Conservation (phyloP, 2,888 invertebrate species). For the Perizoma affinitatum region DNA sequence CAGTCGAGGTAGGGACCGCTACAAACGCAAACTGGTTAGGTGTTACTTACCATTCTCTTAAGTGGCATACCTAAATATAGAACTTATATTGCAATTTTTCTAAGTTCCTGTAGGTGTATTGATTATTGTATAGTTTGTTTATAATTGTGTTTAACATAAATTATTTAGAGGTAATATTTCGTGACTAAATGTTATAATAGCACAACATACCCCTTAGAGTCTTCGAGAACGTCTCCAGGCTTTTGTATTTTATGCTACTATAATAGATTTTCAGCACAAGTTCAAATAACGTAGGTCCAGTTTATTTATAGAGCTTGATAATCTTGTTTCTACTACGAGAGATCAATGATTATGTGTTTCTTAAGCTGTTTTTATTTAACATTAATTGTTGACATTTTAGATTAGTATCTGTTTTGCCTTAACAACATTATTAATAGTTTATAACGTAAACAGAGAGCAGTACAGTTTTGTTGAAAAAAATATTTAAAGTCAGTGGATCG, state of each 20-base stretch:
- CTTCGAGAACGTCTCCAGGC: slow-evolving; percentile 2
- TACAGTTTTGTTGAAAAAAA: slow-evolving; percentile 74
- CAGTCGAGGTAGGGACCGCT: slow-evolving; percentile 44
- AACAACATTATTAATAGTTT: slow-evolving; percentile 76
- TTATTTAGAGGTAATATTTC: slow-evolving; percentile 76
- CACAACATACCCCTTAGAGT: slow-evolving; percentile 55
- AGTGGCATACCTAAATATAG: slow-evolving; percentile 84
- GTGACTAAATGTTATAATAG: slow-evolving; percentile 66
- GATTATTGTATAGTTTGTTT: slow-evolving; percentile 80
- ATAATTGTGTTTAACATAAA: slow-evolving; percentile 63
- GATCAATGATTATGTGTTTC: slow-evolving; percentile 59
- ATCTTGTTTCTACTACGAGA: slow-evolving; percentile 63
- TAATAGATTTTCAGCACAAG: slow-evolving; percentile 76
- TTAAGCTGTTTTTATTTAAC: slow-evolving; percentile 81
- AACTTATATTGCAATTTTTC: slow-evolving; percentile 83
- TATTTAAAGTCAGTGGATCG: slow-evolving; percentile 68
- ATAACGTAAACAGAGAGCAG: slow-evolving; percentile 76
- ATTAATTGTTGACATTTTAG: slow-evolving; percentile 83
- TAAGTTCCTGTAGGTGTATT: slow-evolving; percentile 84
- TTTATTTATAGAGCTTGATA: slow-evolving; percentile 77
- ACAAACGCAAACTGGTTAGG: slow-evolving; percentile 55
- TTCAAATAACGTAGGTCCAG: slow-evolving; percentile 82
- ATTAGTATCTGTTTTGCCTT: slow-evolving; percentile 83
- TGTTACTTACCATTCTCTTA: slow-evolving; percentile 70
- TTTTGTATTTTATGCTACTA: slow-evolving; percentile 63